Conservation (phyloP, 2,888 invertebrate genomes). For the Hetaerina titia region DNA sequence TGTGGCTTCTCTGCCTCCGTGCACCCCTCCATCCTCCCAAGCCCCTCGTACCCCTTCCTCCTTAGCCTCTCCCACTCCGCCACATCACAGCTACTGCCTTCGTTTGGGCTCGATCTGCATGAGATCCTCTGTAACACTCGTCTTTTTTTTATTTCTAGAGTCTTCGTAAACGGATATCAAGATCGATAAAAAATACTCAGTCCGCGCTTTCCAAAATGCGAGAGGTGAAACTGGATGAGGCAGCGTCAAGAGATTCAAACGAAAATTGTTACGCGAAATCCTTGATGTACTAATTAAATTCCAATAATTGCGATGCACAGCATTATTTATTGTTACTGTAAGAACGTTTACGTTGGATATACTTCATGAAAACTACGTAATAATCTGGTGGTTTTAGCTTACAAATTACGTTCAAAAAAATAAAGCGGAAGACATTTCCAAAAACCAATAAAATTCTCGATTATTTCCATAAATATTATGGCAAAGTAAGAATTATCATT, state of each 20-base stretch:
- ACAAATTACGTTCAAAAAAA: not conserved
- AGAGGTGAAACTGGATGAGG: not conserved
- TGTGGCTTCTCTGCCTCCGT: conserved; percentile 48
- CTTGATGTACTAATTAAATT: no score
- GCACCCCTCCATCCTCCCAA: not conserved
- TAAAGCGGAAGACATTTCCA: not conserved
- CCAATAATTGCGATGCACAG: no score
- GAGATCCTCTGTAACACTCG: not conserved
- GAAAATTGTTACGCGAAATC: no score
- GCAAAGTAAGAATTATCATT: no score
- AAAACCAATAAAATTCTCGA: no score
- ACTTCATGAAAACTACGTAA: no score
- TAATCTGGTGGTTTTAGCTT: no score
- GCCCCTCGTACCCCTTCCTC: not conserved
- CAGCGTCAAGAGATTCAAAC: not conserved
- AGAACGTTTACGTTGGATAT: no score
- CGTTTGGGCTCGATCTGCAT: not conserved
- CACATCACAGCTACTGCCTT: not conserved
- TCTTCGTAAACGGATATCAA: not conserved
- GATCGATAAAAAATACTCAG: not conserved
- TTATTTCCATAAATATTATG: no score
- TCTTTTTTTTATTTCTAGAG: not conserved
- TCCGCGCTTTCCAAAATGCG: no score
- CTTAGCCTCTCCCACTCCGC: not conserved
- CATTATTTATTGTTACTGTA: no score